phyloP scores from a whole-genome alignment of 2,113 vertebrate genomes.

The Hypocryptadius cinnamomeus region DNA sequence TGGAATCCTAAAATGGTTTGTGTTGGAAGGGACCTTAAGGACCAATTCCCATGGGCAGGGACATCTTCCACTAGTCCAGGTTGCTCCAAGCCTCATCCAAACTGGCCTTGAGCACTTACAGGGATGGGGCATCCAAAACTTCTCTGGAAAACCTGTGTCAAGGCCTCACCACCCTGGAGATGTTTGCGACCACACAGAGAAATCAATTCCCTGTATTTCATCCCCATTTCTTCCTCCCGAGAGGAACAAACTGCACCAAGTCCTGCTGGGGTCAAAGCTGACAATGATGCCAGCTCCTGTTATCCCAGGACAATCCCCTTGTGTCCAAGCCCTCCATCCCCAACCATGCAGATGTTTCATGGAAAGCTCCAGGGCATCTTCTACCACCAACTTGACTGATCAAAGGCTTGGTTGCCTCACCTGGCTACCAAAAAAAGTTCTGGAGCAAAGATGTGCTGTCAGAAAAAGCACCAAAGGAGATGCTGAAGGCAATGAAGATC shows the following conservation, averaged over 20 bases:
- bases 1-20: neutral
- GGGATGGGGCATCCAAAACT: neutral
- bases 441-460: neutral
- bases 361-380: neutral
- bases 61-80: too few relatives aligned
- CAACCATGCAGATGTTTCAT: neutral
- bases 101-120: neutral
- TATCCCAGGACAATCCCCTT: neutral
- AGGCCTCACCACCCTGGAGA: neutral
- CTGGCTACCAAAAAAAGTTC: neutral
- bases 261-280: neutral
- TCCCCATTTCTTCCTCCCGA: neutral
- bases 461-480: neutral
- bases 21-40: neutral
- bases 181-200: neutral
- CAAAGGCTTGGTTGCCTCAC: neutral
- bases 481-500: neutral
- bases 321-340: neutral
- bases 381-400: fast-evolving
- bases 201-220: neutral
- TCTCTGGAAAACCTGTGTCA: neutral
- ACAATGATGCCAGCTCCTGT: neutral
- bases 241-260: neutral
- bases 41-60: neutral
- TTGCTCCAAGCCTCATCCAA: neutral